These are phyloP conservation scores for Amblyraja radiata DNA, from an alignment of 2,797 vertebrate genomes.

Conservation along the genomic window DNA sequence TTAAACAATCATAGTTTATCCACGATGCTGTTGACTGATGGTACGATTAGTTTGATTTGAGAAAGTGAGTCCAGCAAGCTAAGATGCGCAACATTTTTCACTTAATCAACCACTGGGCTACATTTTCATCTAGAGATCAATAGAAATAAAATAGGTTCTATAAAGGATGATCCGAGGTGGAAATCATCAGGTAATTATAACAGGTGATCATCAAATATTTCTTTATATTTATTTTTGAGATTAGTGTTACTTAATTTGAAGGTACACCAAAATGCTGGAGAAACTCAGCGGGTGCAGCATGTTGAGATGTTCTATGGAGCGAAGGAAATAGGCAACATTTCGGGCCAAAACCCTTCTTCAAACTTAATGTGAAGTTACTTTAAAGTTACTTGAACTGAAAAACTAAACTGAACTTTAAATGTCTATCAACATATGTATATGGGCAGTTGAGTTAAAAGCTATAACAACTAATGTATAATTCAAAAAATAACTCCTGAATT, in stretches of 20 bases:
- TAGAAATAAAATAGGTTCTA: background rate
- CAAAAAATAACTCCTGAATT: no score
- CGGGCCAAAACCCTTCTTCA: no score
- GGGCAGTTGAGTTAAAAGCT: background rate
- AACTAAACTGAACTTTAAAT: no score
- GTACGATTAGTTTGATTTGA: background rate
- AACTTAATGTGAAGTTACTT: no score
- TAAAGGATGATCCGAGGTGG: background rate
- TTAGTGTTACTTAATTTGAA: no score
- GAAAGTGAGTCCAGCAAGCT: background rate
- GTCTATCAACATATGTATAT: background rate
- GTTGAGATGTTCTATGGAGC: no score
- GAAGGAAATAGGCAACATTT: no score
- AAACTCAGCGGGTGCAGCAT: no score
- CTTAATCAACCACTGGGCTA: background rate
- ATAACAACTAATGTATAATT: background rate
- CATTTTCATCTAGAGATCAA: background rate
- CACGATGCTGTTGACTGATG: background rate
- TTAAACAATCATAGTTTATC: background rate
- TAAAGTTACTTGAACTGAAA: no score
- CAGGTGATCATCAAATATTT: background rate
- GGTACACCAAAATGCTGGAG: no score
- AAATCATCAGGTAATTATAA: background rate
- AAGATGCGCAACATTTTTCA: background rate
- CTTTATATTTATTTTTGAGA: background rate